Evolutionary conservation across 64 coral and sea anemone genomes (phyloP).

Genomic region (Actinia tenebrosa): DNA sequence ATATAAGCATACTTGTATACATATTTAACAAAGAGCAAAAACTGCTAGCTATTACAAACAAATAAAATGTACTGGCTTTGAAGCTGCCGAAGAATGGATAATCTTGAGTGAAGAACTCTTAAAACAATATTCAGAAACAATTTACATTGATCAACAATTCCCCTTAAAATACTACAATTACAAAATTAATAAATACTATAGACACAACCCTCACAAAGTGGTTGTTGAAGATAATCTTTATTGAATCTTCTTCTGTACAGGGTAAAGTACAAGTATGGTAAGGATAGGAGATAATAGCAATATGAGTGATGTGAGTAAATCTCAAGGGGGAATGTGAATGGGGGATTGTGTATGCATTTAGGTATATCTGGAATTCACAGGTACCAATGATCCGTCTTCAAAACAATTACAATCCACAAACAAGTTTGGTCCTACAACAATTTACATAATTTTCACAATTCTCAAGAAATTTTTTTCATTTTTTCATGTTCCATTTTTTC

Average conservation of each 20-base stretch:
- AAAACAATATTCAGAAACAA: background rate
- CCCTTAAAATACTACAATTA: background rate
- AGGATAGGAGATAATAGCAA: background rate
- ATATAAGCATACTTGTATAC: background rate
- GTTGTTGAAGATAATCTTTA: slow-evolving; percentile 22
- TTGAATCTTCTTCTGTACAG: slow-evolving; percentile 12
- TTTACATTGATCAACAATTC: background rate
- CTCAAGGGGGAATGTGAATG: background rate
- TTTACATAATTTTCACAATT: background rate
- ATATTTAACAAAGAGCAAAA: background rate
- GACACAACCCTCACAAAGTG: slow-evolving; percentile 20
- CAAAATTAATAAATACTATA: background rate
- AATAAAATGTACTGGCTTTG: background rate
- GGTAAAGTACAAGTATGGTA: background rate
- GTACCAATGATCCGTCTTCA: background rate
- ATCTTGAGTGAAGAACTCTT: background rate
- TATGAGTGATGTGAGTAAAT: background rate
- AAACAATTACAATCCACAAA: background rate
- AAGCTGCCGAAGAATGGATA: background rate
- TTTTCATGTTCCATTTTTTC: background rate
- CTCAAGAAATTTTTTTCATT: background rate
- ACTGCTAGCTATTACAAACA: background rate
- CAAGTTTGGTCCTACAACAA: background rate
- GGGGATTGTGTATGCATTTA: background rate
- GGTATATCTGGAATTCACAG: background rate